phyloP scores from a whole-genome alignment of 2,888 invertebrate genomes.

The Augochlorella aurata region DNA sequence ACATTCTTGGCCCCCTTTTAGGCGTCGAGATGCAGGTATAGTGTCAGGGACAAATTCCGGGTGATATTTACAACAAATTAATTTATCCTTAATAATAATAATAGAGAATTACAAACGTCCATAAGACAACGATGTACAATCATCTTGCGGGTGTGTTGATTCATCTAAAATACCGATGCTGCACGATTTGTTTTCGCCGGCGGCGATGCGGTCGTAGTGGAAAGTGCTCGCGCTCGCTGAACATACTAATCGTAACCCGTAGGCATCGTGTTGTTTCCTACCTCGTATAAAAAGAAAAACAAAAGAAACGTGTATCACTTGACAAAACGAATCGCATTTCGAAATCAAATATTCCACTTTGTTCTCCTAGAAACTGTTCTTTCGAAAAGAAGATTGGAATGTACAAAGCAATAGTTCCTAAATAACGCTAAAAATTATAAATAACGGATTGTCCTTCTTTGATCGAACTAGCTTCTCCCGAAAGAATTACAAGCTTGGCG shows the following conservation, averaged over 20 bases:
- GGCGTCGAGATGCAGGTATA: neutral
- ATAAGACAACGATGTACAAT: slow-evolving; percentile 58
- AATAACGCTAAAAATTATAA: slow-evolving; percentile 1
- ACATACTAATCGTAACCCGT: neutral
- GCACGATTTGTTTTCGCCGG: neutral
- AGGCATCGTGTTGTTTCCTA: neutral
- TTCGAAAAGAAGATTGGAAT: neutral
- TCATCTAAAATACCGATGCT: slow-evolving; percentile 16
- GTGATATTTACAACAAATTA: slow-evolving; percentile 52
- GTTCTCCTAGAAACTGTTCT: neutral
- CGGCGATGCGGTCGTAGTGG: slow-evolving; percentile 7
- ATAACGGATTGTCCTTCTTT: neutral
- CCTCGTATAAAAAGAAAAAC: neutral
- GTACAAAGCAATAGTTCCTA: neutral
- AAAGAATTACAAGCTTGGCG: neutral
- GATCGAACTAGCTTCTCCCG: neutral
- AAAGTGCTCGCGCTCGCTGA: neutral
- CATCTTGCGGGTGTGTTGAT: slow-evolving; percentile 20
- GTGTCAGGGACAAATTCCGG: neutral
- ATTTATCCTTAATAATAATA: slow-evolving; percentile 52
- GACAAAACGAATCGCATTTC: neutral
- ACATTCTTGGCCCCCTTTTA: neutral
- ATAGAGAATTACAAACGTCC: slow-evolving; percentile 60
- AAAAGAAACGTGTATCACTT: neutral
- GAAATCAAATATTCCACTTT: neutral